Evolutionary conservation across 1,140 invertebrate genomes (phyloP).

Genomic region (Pemphigus obesinymphae): DNA sequence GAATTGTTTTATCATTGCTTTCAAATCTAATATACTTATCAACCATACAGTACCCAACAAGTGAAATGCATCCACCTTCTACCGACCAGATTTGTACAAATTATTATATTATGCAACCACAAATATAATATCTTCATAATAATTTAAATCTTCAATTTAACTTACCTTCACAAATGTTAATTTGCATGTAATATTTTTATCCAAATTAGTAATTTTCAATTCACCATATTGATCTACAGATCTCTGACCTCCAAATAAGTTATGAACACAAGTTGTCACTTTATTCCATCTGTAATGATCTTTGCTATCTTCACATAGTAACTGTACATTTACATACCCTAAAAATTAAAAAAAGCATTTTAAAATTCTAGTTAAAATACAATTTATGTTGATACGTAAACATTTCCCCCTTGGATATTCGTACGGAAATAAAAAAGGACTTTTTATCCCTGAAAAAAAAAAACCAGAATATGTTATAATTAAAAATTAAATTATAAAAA

Average conservation of each 20-base stretch:
- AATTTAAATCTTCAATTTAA: background rate
- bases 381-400: too few relatives aligned
- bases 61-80: too few relatives aligned
- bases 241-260: conserved; percentile 72
- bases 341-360: conserved; percentile 32
- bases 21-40: too few relatives aligned
- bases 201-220: conserved; percentile 59
- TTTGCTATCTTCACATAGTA: conserved; percentile 53
- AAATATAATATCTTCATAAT: background rate
- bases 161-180: conserved; percentile 74
- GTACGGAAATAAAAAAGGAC: too few relatives aligned
- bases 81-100: too few relatives aligned
- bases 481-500: background rate
- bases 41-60: too few relatives aligned
- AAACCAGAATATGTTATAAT: too few relatives aligned
- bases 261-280: conserved; percentile 83
- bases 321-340: conserved; percentile 54
- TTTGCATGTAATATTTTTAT: conserved; percentile 62
- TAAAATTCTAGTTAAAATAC: background rate
- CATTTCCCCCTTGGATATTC: too few relatives aligned
- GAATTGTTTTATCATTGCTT: too few relatives aligned
- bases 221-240: conserved; percentile 87
- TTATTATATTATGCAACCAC: too few relatives aligned
- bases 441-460: too few relatives aligned
- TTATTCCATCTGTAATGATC: conserved; percentile 81